Evolutionary conservation across 2,797 vertebrate species (phyloP).

Genomic region (Lycodopsis pacificus): DNA sequence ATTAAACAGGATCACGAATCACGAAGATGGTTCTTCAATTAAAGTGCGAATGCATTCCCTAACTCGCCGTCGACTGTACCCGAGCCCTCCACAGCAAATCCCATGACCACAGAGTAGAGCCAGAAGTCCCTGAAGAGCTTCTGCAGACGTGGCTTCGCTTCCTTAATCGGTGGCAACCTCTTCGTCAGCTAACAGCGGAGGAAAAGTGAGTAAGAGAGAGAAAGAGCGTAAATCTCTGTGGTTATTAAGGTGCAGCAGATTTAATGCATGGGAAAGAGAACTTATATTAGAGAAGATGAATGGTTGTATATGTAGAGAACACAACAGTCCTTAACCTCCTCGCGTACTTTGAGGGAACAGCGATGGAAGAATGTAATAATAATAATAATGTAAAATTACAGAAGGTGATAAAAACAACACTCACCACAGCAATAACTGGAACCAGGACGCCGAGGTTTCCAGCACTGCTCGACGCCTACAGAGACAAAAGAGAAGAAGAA

Average conservation of each 20-base stretch:
- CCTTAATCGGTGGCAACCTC: slow-evolving; percentile 93
- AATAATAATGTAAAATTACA: too few relatives aligned
- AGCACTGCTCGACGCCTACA: slow-evolving; percentile 96
- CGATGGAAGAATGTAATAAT: too few relatives aligned
- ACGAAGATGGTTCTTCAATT: neutral
- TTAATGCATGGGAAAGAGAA: too few relatives aligned
- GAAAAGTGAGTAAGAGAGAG: neutral
- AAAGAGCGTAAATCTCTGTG: neutral
- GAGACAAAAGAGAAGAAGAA: slow-evolving; percentile 9
- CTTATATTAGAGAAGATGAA: too few relatives aligned
- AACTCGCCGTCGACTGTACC: slow-evolving; percentile 63
- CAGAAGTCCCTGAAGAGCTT: slow-evolving; percentile 98
- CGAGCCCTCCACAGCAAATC: slow-evolving; percentile 97
- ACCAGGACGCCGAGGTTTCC: slow-evolving; percentile 99
- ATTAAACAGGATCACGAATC: neutral
- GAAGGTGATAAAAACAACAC: slow-evolving; percentile 53
- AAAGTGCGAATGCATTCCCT: too few relatives aligned
- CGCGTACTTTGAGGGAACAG: too few relatives aligned
- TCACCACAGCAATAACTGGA: slow-evolving; percentile 98
- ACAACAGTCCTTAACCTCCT: too few relatives aligned
- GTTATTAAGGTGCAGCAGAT: neutral
- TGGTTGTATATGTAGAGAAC: too few relatives aligned
- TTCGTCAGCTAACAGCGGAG: slow-evolving; percentile 87
- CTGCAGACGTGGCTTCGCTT: slow-evolving; percentile 94
- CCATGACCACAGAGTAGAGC: slow-evolving; percentile 98